A percentile compares a stretch with the other conserved stretches of the same genome.
Evolutionary conservation across 2,113 vertebrate genomes (phyloP).

Genomic region (Ivindomyrus marchei): DNA sequence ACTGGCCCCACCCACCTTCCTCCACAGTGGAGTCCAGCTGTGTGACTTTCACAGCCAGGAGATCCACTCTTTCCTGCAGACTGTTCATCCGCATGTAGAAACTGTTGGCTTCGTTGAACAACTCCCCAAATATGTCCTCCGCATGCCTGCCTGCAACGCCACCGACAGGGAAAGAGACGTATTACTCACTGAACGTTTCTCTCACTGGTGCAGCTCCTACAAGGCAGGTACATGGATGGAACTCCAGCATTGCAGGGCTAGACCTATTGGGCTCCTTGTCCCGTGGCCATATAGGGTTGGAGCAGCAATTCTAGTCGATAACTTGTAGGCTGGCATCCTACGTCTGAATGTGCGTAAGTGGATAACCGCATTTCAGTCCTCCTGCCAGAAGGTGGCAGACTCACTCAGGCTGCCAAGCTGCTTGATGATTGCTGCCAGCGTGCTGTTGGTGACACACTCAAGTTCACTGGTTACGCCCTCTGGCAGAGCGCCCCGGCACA

Average conservation of each 20-base stretch:
- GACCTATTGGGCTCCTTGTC: not conserved
- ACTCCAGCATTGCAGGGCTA: not conserved
- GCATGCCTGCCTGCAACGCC: conserved; percentile 71
- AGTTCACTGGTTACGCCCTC: conserved; percentile 80
- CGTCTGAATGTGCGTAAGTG: not conserved
- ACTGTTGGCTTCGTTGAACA: conserved; percentile 88
- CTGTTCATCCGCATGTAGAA: conserved; percentile 89
- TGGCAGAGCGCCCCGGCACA: conserved; percentile 77
- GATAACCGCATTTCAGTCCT: not conserved
- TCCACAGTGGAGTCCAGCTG: conserved; percentile 89
- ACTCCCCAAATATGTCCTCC: conserved; percentile 84
- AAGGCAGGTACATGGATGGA: not conserved
- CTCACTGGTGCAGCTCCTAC: not conserved
- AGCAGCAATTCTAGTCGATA: not conserved
- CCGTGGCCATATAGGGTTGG: not conserved
- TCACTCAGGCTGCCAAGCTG: conserved; percentile 88
- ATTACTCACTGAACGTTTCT: not conserved
- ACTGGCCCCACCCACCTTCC: conserved; percentile 64
- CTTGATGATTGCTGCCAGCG: conserved; percentile 83
- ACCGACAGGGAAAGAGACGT: conserved; percentile 23
- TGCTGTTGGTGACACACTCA: conserved; percentile 91
- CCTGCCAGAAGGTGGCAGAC: conserved; percentile 37
- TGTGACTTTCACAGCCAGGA: conserved; percentile 85
- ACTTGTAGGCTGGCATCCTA: not conserved
- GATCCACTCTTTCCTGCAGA: conserved; percentile 84